Evolutionary conservation across 2,797 vertebrate species (phyloP), one percentile per base, ranked within the genome.

Genomic region (Dicrostonyx torquatus): DNA sequence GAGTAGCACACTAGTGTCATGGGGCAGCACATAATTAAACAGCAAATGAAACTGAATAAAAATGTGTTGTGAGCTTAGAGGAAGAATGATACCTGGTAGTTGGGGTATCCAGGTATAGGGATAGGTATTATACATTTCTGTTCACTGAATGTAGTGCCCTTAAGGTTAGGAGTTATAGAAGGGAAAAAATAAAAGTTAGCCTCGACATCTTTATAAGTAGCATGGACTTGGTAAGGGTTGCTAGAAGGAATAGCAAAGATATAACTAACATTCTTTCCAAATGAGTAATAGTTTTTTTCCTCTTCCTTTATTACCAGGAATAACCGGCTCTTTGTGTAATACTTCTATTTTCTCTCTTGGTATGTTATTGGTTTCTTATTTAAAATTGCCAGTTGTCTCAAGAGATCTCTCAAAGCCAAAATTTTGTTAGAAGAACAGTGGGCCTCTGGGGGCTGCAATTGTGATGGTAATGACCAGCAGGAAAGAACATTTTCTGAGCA

Each of bases 21-120:
- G 15, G 53, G 72, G 62, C 43, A 96, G 76, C 66, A 93, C 62
- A 89, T 91, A 96, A 96, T 92, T 87, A 91, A 94, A 89, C 82
- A 53, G 50, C 18, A 93, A 90, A 79, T 60, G 43, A 89, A 86
- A 62, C 29, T 34, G 6, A 95, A 29, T 80, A 2, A 84, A 12
- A 17, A 83, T 86, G 37, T 83, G 12, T 77, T 90, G 5, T 66
- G 55, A 84, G 18, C 43, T 92, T 79, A 93, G 58, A 87, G 6
- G n/a, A 58, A 13, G 58, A 66, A 40, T 2, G 15, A 48, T 66
- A 87, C 64, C 45, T 86, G 64, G 37, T 72, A 86, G 26, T 48
- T 91, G 37, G 68, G 68, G 4, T 75, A 26, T 60, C 64, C 75
- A 68, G 31, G 53, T 72, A 37, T 73, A 53, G 34, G 10, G 18